A percentile compares a stretch with the other conserved stretches of the same genome.
phyloP scores from a whole-genome alignment of 2,888 invertebrate species.

The Beris chalybata region DNA sequence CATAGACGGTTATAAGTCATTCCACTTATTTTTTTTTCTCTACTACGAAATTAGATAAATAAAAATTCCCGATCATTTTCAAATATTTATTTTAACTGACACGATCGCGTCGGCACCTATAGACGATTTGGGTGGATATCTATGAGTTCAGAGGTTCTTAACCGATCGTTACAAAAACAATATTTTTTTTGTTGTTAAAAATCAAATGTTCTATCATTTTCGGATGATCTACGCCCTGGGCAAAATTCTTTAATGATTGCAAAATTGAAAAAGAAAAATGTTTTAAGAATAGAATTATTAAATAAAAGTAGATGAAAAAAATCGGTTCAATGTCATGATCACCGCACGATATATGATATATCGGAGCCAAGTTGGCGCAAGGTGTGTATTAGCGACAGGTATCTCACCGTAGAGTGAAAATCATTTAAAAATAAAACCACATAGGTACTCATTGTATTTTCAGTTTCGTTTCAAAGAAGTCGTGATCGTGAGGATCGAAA shows the following conservation, averaged over 20 bases:
- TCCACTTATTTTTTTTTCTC: too few relatives aligned
- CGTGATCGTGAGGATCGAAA: too few relatives aligned
- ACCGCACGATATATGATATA: conserved; percentile 8
- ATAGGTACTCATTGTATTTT: too few relatives aligned
- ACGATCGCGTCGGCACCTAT: conserved; percentile 1
- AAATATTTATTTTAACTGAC: conserved; percentile 14
- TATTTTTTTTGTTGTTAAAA: too few relatives aligned
- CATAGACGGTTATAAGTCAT: too few relatives aligned
- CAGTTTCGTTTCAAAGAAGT: too few relatives aligned
- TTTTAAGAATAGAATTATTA: too few relatives aligned
- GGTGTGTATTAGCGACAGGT: too few relatives aligned
- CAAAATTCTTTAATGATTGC: conserved; percentile 22
- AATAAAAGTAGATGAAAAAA: background rate
- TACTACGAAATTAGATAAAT: background rate
- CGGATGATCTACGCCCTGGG: conserved; percentile 19
- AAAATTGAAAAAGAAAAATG: conserved; percentile 1
- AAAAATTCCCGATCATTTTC: conserved; percentile 11
- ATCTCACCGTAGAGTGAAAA: too few relatives aligned
- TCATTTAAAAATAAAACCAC: too few relatives aligned
- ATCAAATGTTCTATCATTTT: conserved; percentile 3
- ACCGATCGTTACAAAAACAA: too few relatives aligned
- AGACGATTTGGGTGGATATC: background rate
- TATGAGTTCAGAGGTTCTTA: too few relatives aligned
- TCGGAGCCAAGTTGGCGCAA: background rate
- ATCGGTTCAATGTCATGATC: conserved; percentile 22